Evolutionary conservation across 2,888 invertebrate species (phyloP).

Genomic region (Bellardia pandia): DNA sequence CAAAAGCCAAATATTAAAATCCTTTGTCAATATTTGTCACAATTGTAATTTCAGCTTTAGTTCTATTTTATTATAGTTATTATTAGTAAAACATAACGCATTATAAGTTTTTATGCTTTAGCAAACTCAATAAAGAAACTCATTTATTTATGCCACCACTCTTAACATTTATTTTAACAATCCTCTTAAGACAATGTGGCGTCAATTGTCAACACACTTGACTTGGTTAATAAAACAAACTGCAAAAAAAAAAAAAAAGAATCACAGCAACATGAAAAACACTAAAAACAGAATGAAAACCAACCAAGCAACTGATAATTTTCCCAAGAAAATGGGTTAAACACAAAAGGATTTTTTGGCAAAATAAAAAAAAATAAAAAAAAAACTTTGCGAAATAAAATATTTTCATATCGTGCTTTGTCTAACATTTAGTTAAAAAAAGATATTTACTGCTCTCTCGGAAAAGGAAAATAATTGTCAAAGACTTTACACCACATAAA

Average conservation of each 20-base stretch:
- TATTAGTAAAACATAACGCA: slow-evolving; percentile 54
- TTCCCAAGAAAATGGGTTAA: slow-evolving; percentile 59
- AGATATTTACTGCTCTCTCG: not conserved
- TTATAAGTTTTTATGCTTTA: slow-evolving; percentile 59
- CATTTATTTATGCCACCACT: slow-evolving; percentile 48
- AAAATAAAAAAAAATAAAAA: slow-evolving; percentile 20
- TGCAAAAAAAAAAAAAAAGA: not conserved
- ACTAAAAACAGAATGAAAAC: not conserved
- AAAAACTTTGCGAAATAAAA: not conserved
- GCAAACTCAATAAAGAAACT: slow-evolving; percentile 34
- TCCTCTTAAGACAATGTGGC: slow-evolving; percentile 73
- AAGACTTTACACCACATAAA: slow-evolving; percentile 72
- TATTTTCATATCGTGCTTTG: slow-evolving; percentile 22
- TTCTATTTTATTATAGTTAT: not conserved
- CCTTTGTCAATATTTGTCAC: slow-evolving; percentile 33
- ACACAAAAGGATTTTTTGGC: slow-evolving; percentile 54
- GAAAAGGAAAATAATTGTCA: slow-evolving; percentile 63
- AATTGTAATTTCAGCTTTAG: slow-evolving; percentile 35
- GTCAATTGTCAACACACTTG: slow-evolving; percentile 73
- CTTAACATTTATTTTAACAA: slow-evolving; percentile 71
- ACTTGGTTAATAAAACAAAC: slow-evolving; percentile 72
- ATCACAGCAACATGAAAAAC: slow-evolving; percentile 13
- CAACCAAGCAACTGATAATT: slow-evolving; percentile 62
- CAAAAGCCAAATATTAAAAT: slow-evolving; percentile 37
- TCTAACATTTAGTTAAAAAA: slow-evolving; percentile 10